Evolutionary conservation across 2,888 invertebrate genomes (phyloP).

Genomic region (Amphipoea oculea): DNA sequence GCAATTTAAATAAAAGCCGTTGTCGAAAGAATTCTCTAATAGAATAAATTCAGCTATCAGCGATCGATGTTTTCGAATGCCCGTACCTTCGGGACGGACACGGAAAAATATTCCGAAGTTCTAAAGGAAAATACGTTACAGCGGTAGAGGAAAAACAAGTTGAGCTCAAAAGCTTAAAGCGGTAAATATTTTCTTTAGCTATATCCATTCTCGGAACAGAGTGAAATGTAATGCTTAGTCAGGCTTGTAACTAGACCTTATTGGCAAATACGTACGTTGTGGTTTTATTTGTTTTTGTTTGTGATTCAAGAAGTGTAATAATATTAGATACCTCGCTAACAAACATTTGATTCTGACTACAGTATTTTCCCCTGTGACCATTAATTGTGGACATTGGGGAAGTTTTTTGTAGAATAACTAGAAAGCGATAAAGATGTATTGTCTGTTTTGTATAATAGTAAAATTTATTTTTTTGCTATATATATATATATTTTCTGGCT

Average conservation of each 20-base stretch:
- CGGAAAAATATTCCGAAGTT: constrained; percentile 59
- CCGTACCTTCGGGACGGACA: constrained; percentile 51
- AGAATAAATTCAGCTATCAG: constrained; percentile 62
- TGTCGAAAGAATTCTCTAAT: constrained; percentile 56
- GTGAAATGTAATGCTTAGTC: constrained; percentile 29
- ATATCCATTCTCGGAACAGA: constrained; percentile 37
- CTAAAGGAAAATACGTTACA: constrained; percentile 53
- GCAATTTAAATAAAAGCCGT: constrained; percentile 45
- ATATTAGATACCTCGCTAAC: background rate
- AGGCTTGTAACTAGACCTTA: constrained; percentile 32
- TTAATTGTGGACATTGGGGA: background rate
- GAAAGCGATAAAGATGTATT: too few species aligned
- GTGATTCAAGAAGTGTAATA: background rate
- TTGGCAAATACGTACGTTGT: constrained; percentile 26
- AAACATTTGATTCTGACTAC: background rate
- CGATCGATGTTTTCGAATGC: constrained; percentile 59
- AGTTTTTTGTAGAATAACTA: too few species aligned
- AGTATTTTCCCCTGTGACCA: background rate
- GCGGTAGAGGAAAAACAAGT: constrained; percentile 52
- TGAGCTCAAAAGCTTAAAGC: constrained; percentile 50
- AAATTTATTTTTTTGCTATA: too few species aligned
- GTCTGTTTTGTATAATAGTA: too few species aligned
- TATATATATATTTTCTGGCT: too few species aligned
- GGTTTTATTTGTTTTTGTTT: constrained; percentile 10
- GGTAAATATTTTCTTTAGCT: constrained; percentile 54